Conservation (phyloP, 2,888 invertebrate genomes). For the Polydrusus pterygomalis region DNA sequence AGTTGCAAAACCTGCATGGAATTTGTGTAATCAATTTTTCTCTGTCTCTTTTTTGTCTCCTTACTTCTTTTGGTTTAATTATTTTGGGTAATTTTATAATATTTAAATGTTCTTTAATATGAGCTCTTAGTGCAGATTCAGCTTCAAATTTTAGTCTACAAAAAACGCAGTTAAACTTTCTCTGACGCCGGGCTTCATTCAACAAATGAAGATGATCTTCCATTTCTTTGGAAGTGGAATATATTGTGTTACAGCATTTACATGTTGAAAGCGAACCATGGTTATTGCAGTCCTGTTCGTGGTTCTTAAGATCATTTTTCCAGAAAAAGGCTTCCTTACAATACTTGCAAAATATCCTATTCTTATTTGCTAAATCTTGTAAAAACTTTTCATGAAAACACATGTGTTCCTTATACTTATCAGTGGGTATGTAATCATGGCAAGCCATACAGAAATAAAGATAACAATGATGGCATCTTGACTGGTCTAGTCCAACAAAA, state of each 20-base stretch:
- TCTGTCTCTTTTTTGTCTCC: not conserved
- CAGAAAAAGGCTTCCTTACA: constrained; percentile 37
- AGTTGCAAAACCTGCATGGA: constrained; percentile 40
- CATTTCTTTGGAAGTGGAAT: constrained; percentile 8
- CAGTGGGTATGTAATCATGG: constrained; percentile 19
- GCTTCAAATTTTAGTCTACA: constrained; percentile 69
- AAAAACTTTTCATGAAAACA: constrained; percentile 42
- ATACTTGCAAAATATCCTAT: constrained; percentile 49
- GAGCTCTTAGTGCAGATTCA: constrained; percentile 5
- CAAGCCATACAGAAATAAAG: constrained; percentile 37
- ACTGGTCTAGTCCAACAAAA: constrained; percentile 28
- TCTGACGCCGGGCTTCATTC: not conserved
- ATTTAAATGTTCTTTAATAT: constrained; percentile 25
- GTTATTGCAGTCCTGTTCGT: constrained; percentile 32
- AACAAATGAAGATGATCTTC: constrained; percentile 19
- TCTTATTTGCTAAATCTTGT: constrained; percentile 69
- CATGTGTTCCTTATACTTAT: constrained; percentile 15
- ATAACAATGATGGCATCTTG: constrained; percentile 29
- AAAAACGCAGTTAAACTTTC: constrained; percentile 70
- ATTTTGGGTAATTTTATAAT: constrained; percentile 21
- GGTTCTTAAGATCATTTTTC: constrained; percentile 15
- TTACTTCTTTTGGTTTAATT: not conserved
- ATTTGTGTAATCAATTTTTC: constrained; percentile 11
- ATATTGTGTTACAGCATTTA: constrained; percentile 26
- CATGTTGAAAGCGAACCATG: constrained; percentile 11